Conservation (phyloP, 1,140 invertebrate species). For the Drosophila obscura region DNA sequence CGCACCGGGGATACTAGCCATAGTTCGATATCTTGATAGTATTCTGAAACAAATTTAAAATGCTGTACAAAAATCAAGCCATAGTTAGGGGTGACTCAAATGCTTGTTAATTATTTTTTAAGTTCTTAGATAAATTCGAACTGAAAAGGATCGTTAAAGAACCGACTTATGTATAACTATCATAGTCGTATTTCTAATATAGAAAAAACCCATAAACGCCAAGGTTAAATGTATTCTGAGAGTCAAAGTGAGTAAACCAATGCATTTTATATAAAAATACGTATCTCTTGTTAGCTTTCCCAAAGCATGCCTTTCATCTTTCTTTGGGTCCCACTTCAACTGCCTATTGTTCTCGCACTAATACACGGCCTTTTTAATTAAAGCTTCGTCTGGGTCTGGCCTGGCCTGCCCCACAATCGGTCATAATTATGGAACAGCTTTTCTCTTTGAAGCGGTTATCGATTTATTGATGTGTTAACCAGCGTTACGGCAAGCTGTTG, state of each 20-base stretch:
- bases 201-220: background rate
- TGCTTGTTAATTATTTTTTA: too few species aligned
- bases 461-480: conserved; percentile 81
- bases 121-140: too few species aligned
- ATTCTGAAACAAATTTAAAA: too few species aligned
- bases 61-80: too few species aligned
- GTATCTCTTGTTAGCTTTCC: conserved; percentile 3
- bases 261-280: conserved; percentile 67
- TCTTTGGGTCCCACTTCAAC: background rate
- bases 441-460: conserved; percentile 79
- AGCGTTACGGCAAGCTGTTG: conserved; percentile 72
- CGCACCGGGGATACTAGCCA: too few species aligned
- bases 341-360: conserved; percentile 51
- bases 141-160: too few species aligned
- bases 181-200: background rate
- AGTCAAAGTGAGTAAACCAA: conserved; percentile 12
- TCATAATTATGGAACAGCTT: conserved; percentile 78
- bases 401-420: conserved; percentile 33
- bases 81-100: too few species aligned
- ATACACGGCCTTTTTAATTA: conserved; percentile 71
- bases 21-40: too few species aligned
- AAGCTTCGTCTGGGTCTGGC: conserved; percentile 41
- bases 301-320: too few species aligned
- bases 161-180: too few species aligned
- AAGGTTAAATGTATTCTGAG: too few species aligned